Conservation (phyloP, 1,140 invertebrate genomes). For the Lepidotrigona ventralis region DNA sequence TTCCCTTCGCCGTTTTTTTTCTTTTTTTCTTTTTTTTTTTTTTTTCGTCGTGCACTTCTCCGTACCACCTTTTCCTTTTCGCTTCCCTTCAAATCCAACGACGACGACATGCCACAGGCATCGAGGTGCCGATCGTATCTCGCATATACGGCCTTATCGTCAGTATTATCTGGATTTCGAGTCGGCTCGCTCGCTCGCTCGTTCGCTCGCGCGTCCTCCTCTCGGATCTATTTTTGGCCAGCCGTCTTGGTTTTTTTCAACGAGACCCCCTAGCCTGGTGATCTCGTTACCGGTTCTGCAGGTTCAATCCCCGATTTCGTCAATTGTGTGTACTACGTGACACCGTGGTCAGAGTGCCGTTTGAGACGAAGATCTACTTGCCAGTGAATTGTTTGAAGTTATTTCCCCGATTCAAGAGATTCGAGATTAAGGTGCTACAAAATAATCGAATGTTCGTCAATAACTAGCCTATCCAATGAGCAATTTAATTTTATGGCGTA, state of each 20-base stretch:
- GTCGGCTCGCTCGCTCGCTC: neutral
- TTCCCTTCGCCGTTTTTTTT: neutral
- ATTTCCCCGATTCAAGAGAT: no score
- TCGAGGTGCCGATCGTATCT: slow-evolving; percentile 16
- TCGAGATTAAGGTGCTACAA: no score
- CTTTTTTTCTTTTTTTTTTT: neutral
- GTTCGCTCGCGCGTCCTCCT: no score
- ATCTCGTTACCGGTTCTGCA: slow-evolving; percentile 1
- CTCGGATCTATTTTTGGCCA: neutral
- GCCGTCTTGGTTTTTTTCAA: neutral
- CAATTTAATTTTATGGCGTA: no score
- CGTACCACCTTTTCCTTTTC: neutral
- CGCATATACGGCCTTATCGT: neutral
- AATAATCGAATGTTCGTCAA: no score
- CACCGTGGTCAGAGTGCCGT: neutral
- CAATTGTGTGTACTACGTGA: no score
- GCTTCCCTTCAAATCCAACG: neutral
- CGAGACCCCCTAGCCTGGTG: neutral
- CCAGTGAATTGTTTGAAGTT: no score
- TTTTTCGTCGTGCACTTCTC: neutral
- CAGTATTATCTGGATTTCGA: neutral
- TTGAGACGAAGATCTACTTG: no score
- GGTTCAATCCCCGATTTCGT: neutral
- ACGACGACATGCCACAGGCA: neutral
- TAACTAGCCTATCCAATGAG: no score